Evolutionary conservation across 2,113 vertebrate species (phyloP), one percentile per base, ranked within the genome.

Genomic region (Mustela nigripes): DNA sequence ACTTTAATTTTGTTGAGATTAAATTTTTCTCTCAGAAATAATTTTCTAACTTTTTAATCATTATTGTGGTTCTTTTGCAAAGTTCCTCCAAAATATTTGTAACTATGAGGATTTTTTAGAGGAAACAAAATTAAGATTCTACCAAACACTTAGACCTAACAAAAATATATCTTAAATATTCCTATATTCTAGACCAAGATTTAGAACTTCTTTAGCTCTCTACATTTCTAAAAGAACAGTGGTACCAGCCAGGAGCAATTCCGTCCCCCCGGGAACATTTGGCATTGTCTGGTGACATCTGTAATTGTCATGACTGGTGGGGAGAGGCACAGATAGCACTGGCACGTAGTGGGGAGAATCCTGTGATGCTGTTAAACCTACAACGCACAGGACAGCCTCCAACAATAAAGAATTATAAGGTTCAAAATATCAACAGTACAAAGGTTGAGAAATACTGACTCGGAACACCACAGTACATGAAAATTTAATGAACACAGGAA

Each of bases 31-130:
- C 87, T 76, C 31, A 86, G 82, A 84, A 81, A 69, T 89, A 31
- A 90, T 82, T 91, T 92, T 88, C 74, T 18, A 96, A 39, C 19
- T 85, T 83, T 92, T 86, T 91, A 89, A 89, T 74, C 26, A 88
- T 74, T 95, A 92, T 6, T 81, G 22, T 92, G 19, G n/a, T 33
- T 94, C 33, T 89, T 53, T 89, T 42, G 24, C 21, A 95, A 97
- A 85, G 45, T 63, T 93, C 6, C 73, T 94, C 62, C 62, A 91
- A 94, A 94, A 85, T 93, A 84, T 26, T 60, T 69, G 19, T 73
- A 94, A 94, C 92, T 79, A 58, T 80, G 60, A 95, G 21, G 79
- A 69, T 74, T 92, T 92, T 90, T 94, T 80, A 91, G 65, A 71
- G 26, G 56, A 15, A 15, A 14, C 14, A 11, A 26, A 48, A 42